These are phyloP conservation scores for Drosophila austrosaltans DNA, from an alignment of 2,888 invertebrate genomes.

Conservation along the genomic window DNA sequence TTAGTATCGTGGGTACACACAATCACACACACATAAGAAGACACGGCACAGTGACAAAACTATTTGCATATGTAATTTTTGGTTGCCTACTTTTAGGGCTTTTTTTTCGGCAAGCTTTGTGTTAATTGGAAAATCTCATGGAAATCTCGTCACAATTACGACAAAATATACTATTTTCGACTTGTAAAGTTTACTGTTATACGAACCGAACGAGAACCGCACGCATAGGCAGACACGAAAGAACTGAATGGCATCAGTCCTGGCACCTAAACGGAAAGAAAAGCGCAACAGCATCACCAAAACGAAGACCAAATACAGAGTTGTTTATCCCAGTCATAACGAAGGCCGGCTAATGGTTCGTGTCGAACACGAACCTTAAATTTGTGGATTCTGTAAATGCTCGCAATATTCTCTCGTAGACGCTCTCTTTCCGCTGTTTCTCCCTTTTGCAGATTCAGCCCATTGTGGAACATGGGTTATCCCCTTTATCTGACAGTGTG, in stretches of 20 bases:
- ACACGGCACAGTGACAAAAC: conserved; percentile 20
- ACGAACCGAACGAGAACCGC: conserved; percentile 62
- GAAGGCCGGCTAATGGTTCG: conserved; percentile 30
- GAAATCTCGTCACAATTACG: conserved; percentile 43
- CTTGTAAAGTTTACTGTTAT: conserved; percentile 6
- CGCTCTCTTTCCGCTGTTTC: conserved; percentile 18
- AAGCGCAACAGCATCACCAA: conserved; percentile 61
- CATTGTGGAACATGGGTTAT: conserved; percentile 18
- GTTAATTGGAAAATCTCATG: conserved; percentile 53
- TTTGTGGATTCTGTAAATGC: conserved; percentile 57
- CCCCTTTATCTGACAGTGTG: conserved; percentile 17
- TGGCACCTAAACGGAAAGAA: conserved; percentile 55
- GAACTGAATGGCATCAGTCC: conserved; percentile 61
- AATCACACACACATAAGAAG: neutral
- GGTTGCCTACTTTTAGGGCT: conserved; percentile 20
- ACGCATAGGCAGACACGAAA: conserved; percentile 78
- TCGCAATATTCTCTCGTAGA: neutral
- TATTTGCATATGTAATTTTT: conserved; percentile 62
- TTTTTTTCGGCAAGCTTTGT: conserved; percentile 2
- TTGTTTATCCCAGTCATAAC: conserved; percentile 41
- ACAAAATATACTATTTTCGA: neutral
- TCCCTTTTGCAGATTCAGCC: conserved; percentile 63
- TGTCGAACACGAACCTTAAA: conserved; percentile 44
- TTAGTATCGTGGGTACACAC: conserved; percentile 33
- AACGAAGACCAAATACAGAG: conserved; percentile 44